Evolutionary conservation across 2,888 invertebrate species (phyloP).

Genomic region (Branchinecta sandiegonensis): DNA sequence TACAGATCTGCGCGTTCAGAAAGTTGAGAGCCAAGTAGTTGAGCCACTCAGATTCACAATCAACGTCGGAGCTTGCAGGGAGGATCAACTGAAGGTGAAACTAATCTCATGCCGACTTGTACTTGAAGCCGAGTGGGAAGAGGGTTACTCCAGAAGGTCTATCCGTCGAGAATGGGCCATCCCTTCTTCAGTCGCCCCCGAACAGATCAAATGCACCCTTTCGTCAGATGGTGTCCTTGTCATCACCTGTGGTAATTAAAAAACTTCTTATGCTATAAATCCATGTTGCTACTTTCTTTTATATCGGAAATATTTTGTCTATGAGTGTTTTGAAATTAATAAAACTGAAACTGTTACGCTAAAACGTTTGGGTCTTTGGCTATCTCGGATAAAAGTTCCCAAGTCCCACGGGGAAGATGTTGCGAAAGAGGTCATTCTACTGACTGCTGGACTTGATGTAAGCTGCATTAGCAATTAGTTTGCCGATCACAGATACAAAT

Average conservation of each 20-base stretch:
- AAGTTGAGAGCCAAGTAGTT: background rate
- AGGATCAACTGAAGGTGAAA: slow-evolving; percentile 7
- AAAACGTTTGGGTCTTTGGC: no score
- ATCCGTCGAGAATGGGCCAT: slow-evolving; percentile 6
- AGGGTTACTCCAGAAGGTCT: slow-evolving; percentile 1
- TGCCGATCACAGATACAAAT: no score
- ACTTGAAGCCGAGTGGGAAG: slow-evolving; percentile 15
- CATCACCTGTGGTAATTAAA: slow-evolving; percentile 5
- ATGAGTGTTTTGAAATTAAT: no score
- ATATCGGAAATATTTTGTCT: no score
- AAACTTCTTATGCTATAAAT: no score
- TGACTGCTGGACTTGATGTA: no score
- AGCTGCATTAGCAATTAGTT: no score
- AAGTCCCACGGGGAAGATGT: no score
- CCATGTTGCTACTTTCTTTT: no score
- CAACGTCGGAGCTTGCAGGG: slow-evolving; percentile 14
- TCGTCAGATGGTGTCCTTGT: slow-evolving; percentile 11
- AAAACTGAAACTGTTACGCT: no score
- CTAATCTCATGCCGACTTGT: slow-evolving; percentile 13
- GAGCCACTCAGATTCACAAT: slow-evolving; percentile 11
- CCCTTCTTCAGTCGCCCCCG: background rate
- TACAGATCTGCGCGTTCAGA: slow-evolving; percentile 1
- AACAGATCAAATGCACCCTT: background rate
- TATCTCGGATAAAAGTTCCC: no score
- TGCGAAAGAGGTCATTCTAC: no score